Base-by-base conservation (phyloP, 2,888 invertebrate genomes). In the Lottia gigantea region DNA sequence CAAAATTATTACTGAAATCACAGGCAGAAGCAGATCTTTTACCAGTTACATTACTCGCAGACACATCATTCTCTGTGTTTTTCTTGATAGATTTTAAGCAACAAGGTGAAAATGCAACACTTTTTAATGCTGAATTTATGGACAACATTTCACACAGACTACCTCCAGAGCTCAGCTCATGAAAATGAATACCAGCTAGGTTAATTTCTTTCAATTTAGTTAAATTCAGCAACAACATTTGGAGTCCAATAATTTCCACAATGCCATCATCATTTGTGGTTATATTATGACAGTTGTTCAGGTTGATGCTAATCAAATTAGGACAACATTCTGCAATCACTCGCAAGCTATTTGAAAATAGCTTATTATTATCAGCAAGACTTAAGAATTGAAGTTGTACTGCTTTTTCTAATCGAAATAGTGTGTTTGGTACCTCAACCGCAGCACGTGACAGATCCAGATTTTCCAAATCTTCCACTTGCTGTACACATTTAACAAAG, bases 221-320 rank as follows among this genome's bases (percentile, higher is more conserved):
- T 66, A 83, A 81, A 16, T 74, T 72, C 25, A 77, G 46, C 46
- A 85, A 74, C 66, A 86, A 66, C 8, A 77, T 71, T 65, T 79
- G 78, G 1, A 86, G 74, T 16, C 82, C 83, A 31, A 76, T 73
- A 8, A 80, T 70, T 49, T 82, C 83, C 31, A 77, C 74, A 66
- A 71, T 64, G 23, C 65, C 25, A 16, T 62, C 19, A 8, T 72
- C 62, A 19, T 55, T 55, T 4, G 31, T n/a, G 23, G 31, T 25
- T 31, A 77, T 72, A 67, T 74, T 74, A 55, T 77, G 73, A 65
- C 82, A 83, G 64, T 83, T 78, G 70, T 80, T 77, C 61, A 87
- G 79, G 73, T 85, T 87, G 25, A 87, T 71, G 72, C 85, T 85
- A 68, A 79, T 78, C 66, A 87, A 77, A 69, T 81, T 80, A 7